These are phyloP conservation scores for Halichoerus grypus DNA, from an alignment of 2,113 vertebrate genomes.

Conservation along the genomic window DNA sequence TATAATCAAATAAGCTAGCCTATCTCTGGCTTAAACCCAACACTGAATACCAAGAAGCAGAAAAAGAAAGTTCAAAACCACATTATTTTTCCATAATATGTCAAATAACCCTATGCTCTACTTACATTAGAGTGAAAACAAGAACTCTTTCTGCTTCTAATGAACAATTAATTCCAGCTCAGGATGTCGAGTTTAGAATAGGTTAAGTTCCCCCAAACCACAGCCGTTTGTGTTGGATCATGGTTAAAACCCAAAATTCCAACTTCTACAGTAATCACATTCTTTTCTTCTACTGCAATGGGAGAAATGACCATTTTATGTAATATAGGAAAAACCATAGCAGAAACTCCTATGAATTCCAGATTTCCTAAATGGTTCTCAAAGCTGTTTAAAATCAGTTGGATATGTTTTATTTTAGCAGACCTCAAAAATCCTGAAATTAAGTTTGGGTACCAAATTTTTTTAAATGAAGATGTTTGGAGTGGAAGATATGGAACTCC, in stretches of 20 bases:
- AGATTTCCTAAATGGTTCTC: conserved; percentile 81
- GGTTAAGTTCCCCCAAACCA: conserved; percentile 85
- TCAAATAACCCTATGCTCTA: conserved; percentile 79
- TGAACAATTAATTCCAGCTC: conserved; percentile 89
- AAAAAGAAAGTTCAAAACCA: conserved; percentile 84
- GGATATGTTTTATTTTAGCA: conserved; percentile 73
- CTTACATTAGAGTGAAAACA: conserved; percentile 84
- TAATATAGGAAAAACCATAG: conserved; percentile 85
- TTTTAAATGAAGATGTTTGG: conserved; percentile 53
- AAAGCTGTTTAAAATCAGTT: conserved; percentile 79
- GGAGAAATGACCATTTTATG: conserved; percentile 89
- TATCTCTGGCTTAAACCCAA: conserved; percentile 85
- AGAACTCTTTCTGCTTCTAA: conserved; percentile 87
- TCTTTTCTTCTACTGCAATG: conserved; percentile 89
- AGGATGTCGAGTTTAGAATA: conserved; percentile 87
- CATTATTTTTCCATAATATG: conserved; percentile 89
- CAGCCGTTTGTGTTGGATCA: conserved; percentile 88
- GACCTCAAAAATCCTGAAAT: conserved; percentile 54
- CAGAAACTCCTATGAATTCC: conserved; percentile 87
- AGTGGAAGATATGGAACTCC: conserved; percentile 12
- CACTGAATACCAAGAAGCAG: conserved; percentile 81
- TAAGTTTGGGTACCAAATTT: conserved; percentile 31
- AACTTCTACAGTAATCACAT: conserved; percentile 88
- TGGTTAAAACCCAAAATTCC: conserved; percentile 88
- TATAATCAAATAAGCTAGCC: conserved; percentile 85